A percentile compares a stretch with the other conserved stretches of the same genome.
phyloP scores from a whole-genome alignment of 2,797 vertebrate genomes.

The Thaleichthys pacificus region DNA sequence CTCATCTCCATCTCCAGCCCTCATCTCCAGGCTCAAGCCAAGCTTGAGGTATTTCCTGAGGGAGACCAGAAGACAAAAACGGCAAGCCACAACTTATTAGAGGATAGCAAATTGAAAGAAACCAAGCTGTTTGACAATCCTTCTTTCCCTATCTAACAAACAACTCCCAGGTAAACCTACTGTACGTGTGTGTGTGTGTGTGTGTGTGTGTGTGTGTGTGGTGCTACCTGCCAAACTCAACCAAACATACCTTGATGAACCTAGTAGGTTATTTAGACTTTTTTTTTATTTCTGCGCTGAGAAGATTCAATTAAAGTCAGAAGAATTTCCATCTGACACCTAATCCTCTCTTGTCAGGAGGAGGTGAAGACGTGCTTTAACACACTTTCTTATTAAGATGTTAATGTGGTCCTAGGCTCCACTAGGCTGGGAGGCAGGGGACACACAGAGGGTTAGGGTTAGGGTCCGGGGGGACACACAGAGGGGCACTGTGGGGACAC shows the following conservation, averaged over 20 bases:
- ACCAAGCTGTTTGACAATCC: conserved; percentile 55
- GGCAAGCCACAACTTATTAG: conserved; percentile 64
- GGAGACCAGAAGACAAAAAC: conserved; percentile 55
- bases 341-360: conserved; percentile 86
- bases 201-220: conserved; percentile 22
- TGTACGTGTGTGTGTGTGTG: conserved; percentile 12
- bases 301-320: conserved; percentile 94
- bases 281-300: conserved; percentile 80
- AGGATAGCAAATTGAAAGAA: conserved; percentile 47
- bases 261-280: conserved; percentile 91
- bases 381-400: conserved; percentile 88
- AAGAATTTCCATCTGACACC: conserved; percentile 92
- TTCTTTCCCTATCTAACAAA: conserved; percentile 47
- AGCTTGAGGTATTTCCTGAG: conserved; percentile 57
- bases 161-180: conserved; percentile 28
- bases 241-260: conserved; percentile 88
- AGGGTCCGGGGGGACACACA: too few species aligned
- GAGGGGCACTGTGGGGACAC: too few species aligned
- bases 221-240: conserved; percentile 68
- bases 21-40: conserved; percentile 53
- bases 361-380: conserved; percentile 82
- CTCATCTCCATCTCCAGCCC: conserved; percentile 55
- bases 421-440: not conserved
- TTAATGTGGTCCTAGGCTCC: conserved; percentile 79
- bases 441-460: too few species aligned